Percentiles rank a stretch among this genome's conserved stretches.
phyloP scores from a whole-genome alignment of 2,797 vertebrate species.

The Myripristis jacobus region DNA sequence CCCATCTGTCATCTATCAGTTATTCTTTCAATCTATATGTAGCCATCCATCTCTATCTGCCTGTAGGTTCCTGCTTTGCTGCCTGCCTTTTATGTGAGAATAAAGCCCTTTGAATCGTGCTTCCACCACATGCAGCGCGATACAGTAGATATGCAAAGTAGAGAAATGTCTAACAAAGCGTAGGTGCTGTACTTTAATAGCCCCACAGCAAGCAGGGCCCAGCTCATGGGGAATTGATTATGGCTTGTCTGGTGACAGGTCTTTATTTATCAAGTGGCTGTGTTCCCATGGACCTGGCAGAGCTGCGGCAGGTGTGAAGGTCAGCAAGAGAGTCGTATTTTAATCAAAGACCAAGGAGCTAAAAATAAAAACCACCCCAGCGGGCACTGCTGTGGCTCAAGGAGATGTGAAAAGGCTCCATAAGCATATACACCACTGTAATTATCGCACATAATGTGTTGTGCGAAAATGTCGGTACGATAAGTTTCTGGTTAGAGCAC shows the following conservation, averaged over 20 bases:
- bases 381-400: slow-evolving; percentile 46
- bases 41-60: slow-evolving; percentile 27
- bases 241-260: slow-evolving; percentile 52
- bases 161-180: not conserved
- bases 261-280: slow-evolving; percentile 66
- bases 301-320: slow-evolving; percentile 79
- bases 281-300: slow-evolving; percentile 61
- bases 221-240: slow-evolving; percentile 61
- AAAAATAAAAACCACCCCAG: slow-evolving; percentile 75
- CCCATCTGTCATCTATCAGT: slow-evolving; percentile 40
- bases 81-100: not conserved
- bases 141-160: not conserved
- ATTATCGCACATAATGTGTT: slow-evolving; percentile 69
- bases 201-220: slow-evolving; percentile 14
- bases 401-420: slow-evolving; percentile 63
- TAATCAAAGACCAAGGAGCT: slow-evolving; percentile 80
- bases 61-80: not conserved
- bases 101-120: not conserved
- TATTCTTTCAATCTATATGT: slow-evolving; percentile 21
- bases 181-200: not conserved
- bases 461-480: slow-evolving; percentile 69
- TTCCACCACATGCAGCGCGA: slow-evolving; percentile 6
- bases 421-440: slow-evolving; percentile 49
- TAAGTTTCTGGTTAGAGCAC: slow-evolving; percentile 37
- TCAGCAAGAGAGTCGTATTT: slow-evolving; percentile 76